A percentile compares a stretch with the other conserved stretches of the same genome.
Conservation (phyloP, 2,797 vertebrate species). For the Pteronotus mesoamericanus region DNA sequence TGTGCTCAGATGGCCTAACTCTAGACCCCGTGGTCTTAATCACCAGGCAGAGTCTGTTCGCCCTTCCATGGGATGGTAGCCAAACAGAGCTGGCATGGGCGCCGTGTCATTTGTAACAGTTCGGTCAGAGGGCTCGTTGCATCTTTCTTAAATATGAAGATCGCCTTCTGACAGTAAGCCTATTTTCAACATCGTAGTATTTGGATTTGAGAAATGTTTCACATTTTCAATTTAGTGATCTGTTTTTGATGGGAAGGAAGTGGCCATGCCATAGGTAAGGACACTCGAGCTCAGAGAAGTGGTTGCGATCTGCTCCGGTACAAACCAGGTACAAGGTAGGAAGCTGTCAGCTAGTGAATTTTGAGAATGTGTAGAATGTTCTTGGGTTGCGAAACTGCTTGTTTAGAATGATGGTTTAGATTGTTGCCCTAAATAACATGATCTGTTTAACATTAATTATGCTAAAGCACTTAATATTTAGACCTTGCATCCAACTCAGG, state of each 20-base stretch:
- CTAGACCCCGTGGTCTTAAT: neutral
- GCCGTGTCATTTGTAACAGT: neutral
- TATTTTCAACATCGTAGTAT: neutral
- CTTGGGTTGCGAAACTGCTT: neutral
- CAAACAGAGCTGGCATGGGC: neutral
- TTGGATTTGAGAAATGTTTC: neutral
- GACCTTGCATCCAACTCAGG: neutral
- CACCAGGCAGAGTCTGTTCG: neutral
- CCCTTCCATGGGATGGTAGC: neutral
- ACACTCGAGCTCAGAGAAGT: neutral
- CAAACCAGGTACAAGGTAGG: neutral
- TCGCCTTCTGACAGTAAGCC: neutral
- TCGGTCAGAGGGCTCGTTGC: neutral
- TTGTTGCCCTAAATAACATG: neutral
- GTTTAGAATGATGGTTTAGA: neutral
- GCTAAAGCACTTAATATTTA: neutral
- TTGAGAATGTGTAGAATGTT: neutral
- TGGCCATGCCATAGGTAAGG: neutral
- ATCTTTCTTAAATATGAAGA: neutral
- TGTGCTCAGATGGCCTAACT: rapidly evolving
- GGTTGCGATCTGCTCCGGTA: neutral
- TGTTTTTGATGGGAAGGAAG: neutral
- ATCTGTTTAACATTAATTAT: neutral
- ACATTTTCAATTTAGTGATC: neutral
- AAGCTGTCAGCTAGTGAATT: neutral